These are phyloP conservation scores for Odontomyia ornata DNA, from an alignment of 2,888 invertebrate genomes.

Conservation along the genomic window DNA sequence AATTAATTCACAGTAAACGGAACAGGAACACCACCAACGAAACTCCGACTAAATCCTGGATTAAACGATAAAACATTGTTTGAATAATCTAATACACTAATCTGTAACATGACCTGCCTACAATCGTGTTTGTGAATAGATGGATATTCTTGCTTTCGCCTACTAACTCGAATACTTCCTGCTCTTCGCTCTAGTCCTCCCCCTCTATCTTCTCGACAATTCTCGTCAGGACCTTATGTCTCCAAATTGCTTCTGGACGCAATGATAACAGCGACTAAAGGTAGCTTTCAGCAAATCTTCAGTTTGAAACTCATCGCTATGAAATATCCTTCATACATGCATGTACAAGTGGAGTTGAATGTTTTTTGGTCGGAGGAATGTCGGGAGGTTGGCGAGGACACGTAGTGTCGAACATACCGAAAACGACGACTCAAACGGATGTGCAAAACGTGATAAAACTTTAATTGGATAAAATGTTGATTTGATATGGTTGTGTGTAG, in stretches of 20 bases:
- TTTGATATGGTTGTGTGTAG: constrained; percentile 23
- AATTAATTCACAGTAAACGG: no score
- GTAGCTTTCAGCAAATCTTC: not conserved
- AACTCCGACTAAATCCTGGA: not conserved
- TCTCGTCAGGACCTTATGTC: not conserved
- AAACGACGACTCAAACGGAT: constrained; percentile 40
- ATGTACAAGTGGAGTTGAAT: not conserved
- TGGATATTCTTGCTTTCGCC: no score
- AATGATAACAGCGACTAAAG: not conserved
- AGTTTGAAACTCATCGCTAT: no score
- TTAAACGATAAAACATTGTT: not conserved
- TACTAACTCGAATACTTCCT: no score
- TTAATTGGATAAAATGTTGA: constrained; percentile 51
- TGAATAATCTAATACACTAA: not conserved
- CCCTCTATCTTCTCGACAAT: not conserved
- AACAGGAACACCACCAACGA: no score
- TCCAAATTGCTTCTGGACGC: not conserved
- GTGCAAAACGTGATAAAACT: constrained; percentile 53
- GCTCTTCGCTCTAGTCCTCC: not conserved
- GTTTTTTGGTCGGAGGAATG: not conserved
- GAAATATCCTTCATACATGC: not conserved
- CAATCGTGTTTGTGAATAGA: no score
- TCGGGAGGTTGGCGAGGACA: not conserved
- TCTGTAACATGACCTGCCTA: not conserved
- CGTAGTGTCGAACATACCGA: constrained; percentile 15